Conservation (phyloP, 2,888 invertebrate genomes). For the Saturnia japonica region DNA sequence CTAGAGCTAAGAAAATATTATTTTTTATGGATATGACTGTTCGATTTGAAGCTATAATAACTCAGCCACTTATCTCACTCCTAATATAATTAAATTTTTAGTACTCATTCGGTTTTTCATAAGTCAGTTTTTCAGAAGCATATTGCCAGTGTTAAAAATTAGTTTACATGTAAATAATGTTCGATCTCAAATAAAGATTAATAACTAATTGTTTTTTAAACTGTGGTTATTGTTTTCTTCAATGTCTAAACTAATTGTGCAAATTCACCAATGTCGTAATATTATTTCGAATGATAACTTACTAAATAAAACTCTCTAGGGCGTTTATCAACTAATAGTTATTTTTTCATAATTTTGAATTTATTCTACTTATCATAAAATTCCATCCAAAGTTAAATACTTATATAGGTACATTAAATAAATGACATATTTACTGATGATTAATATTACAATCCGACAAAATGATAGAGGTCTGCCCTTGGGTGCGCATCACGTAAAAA, state of each 20-base stretch:
- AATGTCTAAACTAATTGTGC: neutral
- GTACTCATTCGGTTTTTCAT: neutral
- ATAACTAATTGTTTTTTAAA: neutral
- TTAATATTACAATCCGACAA: no score
- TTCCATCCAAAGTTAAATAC: no score
- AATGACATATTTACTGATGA: no score
- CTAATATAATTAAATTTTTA: neutral
- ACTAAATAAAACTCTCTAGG: neutral
- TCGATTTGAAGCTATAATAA: neutral
- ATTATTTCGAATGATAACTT: no score
- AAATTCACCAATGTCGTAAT: no score
- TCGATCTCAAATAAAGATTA: neutral
- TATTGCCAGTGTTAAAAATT: neutral
- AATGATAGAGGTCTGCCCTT: no score
- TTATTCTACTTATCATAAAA: no score
- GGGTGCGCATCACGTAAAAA: no score
- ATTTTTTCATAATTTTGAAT: no score
- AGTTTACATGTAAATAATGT: neutral
- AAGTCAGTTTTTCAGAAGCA: neutral
- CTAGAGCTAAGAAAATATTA: conserved; percentile 14
- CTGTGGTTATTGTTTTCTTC: neutral
- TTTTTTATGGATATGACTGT: neutral
- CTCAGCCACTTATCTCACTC: neutral
- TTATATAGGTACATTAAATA: no score
- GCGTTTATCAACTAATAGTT: no score